Base-by-base conservation (phyloP, 2,888 invertebrate species). In the Steromphala cineraria region DNA sequence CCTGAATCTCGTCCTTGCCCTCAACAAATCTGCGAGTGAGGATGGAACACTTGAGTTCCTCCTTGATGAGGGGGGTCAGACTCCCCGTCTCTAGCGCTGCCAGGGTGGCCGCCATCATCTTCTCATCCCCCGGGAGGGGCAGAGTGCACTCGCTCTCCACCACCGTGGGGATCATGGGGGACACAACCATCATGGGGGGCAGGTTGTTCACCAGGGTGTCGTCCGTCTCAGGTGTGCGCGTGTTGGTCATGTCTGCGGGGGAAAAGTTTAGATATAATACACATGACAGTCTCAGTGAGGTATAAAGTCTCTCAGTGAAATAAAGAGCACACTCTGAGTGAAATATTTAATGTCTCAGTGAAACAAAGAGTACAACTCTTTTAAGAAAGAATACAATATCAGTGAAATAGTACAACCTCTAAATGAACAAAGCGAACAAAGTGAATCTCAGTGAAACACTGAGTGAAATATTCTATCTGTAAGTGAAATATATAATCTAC, bases 31-130 rank as follows among this genome's bases (percentile, higher is more conserved):
- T 79, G 67, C 89, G 85, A 3, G 84, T 83, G 80, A 88, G 86
- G 75, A 91, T 90, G 24, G 86, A 84, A 53, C 81, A 84, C 56
- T 88, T 87, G 13, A 91, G 81, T 62, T 87, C 89, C 67, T 89
- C 89, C 56, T 91, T 90, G 17, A 89, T 82, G 28, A 89, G 82
- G 1, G 84, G 82, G 0, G 85, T 84, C 13, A 86, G 75, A 15
- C 80, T 81, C n/a, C 84, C 83, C 4, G 81, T 82, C 55, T 82
- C 78, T 0, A 85, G 46, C 4, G 83, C 83, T 21, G 80, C 80
- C 36, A 85, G 17, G 21, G 83, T 80, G 7, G 85, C 84, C 4
- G 62, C 56, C n/a, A 80, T 56, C 53, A 84, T 82, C 71, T 82
- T 81, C 56, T 83, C 53, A 15, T 85, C 85, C 17, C 10, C 62